Conservation (phyloP, 1,140 invertebrate species). For the Drosophila oshimai region DNA sequence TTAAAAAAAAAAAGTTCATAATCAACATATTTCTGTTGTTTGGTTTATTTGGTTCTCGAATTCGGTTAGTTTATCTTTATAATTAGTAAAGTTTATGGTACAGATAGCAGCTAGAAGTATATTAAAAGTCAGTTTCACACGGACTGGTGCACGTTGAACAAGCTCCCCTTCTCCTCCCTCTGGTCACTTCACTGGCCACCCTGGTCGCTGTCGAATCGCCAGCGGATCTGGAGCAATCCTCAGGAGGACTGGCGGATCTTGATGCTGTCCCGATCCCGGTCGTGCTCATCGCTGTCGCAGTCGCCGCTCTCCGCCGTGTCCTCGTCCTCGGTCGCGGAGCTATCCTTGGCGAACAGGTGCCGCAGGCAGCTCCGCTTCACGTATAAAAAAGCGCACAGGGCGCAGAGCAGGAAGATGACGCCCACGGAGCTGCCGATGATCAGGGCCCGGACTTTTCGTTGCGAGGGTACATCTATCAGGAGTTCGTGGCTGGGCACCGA, state of each 20-base stretch:
- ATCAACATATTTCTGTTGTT: background rate
- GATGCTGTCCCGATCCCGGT: constrained; percentile 46
- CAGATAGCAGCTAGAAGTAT: constrained; percentile 63
- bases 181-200: constrained; percentile 15
- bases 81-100: constrained; percentile 50
- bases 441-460: constrained; percentile 85
- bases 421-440: constrained; percentile 86
- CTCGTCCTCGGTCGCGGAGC: constrained; percentile 48
- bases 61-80: constrained; percentile 27
- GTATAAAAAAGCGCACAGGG: constrained; percentile 85
- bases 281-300: constrained; percentile 61
- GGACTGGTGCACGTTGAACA: constrained; percentile 10
- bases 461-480: constrained; percentile 85
- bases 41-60: constrained; percentile 21
- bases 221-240: constrained; percentile 62
- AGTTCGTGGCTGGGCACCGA: constrained; percentile 85
- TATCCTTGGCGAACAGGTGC: constrained; percentile 59
- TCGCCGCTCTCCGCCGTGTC: constrained; percentile 63
- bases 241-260: constrained; percentile 69
- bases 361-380: constrained; percentile 81
- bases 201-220: constrained; percentile 43
- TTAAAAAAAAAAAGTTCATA: too few relatives aligned
- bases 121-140: constrained; percentile 46
- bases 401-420: constrained; percentile 84
- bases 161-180: background rate